Base-by-base conservation (phyloP, 2,888 invertebrate genomes). In the Apotomis turbidana region DNA sequence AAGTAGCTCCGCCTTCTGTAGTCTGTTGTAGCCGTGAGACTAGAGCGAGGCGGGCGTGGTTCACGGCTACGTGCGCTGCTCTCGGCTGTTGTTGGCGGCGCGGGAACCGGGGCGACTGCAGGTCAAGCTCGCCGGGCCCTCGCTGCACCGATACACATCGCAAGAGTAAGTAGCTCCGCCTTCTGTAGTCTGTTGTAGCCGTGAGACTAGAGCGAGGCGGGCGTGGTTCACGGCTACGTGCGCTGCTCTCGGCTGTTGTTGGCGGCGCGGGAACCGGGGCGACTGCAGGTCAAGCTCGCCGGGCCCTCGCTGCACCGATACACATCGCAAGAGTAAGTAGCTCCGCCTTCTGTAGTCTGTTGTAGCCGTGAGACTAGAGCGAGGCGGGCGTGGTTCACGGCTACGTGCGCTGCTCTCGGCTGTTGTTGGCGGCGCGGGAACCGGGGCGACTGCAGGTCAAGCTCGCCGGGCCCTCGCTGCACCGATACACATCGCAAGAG, bases 81-180 rank as follows among this genome's bases (percentile, higher is more conserved):
- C 41, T 5, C 41, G 97, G 82, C 89, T 98, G 74, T 91, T 97
- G 81, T 96, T 98, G n/a, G 95, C 96, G 68, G 94, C 94, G 60
- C 96, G 96, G 80, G 95, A 95, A 76, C 95, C 95, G 9, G 90
- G 91, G 60, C 85, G 91, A 46, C 96, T 98, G 78, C 93, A 95
- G 71, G 97, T 98, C 44, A 97, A 97, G 91, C 94, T 98, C 62
- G 94, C 96, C 54, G 98, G 98, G 86, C 97, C 98, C 5, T 97
- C 98, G 75, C 94, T 98, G 71, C 93, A 95, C 41, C 92, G 93
- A 54, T 91, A 96, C 83, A 91, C 94, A 46, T 88, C 93, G 38
- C 86, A 92, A 72, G 97, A 97, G 97, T 97, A 89, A 94, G 95
- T 68, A 57, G 49, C 5, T 9, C 8, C 49, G 1, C 49, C 49